Evolutionary conservation across 1,140 invertebrate species (phyloP).

Genomic region (Heliothis virescens): DNA sequence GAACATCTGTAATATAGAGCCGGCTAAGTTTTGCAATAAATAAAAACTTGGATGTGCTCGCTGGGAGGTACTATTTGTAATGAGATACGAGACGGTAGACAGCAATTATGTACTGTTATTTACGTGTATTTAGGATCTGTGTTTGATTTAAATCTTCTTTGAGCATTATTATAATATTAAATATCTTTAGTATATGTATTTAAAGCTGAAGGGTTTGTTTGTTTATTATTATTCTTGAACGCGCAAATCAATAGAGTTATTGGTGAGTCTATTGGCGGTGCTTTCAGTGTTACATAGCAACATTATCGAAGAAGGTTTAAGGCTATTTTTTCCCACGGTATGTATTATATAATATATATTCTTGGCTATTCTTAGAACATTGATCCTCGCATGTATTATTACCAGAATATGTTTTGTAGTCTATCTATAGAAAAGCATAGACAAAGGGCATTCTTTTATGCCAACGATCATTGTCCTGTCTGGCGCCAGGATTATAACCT

Average conservation of each 20-base stretch:
- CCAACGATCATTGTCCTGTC: neutral
- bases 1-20: slow-evolving; percentile 36
- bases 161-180: neutral
- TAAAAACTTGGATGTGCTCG: slow-evolving; percentile 48
- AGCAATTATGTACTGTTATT: slow-evolving; percentile 26
- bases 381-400: neutral
- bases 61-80: slow-evolving; percentile 11
- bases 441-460: too few species aligned
- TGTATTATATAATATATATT: too few species aligned
- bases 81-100: slow-evolving; percentile 2
- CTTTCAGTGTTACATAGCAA: too few species aligned
- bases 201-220: too few species aligned
- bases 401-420: neutral
- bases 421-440: neutral
- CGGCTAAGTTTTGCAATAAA: slow-evolving; percentile 50
- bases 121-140: slow-evolving; percentile 1
- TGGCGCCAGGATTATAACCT: slow-evolving; percentile 9
- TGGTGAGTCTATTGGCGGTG: too few species aligned
- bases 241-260: too few species aligned
- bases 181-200: too few species aligned
- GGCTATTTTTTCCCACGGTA: too few species aligned
- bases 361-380: neutral
- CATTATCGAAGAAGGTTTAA: too few species aligned
- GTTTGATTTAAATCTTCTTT: neutral
- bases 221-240: too few species aligned